These are phyloP conservation scores for Entelurus aequoreus DNA, from an alignment of 2,113 vertebrate species.

Conservation along the genomic window DNA sequence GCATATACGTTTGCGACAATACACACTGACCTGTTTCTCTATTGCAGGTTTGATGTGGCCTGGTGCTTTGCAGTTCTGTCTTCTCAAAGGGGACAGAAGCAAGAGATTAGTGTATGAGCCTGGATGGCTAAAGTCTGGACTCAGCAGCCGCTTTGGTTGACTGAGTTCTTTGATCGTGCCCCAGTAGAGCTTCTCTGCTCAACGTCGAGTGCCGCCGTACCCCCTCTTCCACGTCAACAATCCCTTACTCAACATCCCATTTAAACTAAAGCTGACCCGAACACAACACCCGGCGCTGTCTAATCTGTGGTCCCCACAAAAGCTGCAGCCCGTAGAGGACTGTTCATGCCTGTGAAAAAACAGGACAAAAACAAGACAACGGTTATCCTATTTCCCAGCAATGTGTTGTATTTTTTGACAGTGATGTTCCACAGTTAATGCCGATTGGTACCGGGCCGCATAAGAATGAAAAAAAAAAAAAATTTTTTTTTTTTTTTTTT, in stretches of 20 bases:
- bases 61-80: constrained; percentile 16
- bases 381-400: constrained; percentile 3
- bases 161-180: constrained; percentile 62
- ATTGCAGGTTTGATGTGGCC: constrained; percentile 15
- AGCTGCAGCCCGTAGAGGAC: constrained; percentile 29
- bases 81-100: constrained; percentile 25
- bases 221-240: constrained; percentile 50
- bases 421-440: background rate
- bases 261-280: constrained; percentile 40
- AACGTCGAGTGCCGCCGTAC: constrained; percentile 23
- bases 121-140: constrained; percentile 59
- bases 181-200: constrained; percentile 42
- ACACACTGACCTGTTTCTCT: background rate
- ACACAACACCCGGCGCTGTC: constrained; percentile 38
- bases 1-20: background rate
- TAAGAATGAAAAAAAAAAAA: no score
- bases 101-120: constrained; percentile 51
- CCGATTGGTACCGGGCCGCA: no score
- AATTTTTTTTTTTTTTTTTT: no score
- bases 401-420: background rate
- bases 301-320: constrained; percentile 40
- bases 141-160: constrained; percentile 51
- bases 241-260: constrained; percentile 49
- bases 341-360: constrained; percentile 14
- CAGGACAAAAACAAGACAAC: constrained; percentile 2